Base-by-base conservation (phyloP, 2,797 vertebrate species). In the Epinephelus coioides region DNA sequence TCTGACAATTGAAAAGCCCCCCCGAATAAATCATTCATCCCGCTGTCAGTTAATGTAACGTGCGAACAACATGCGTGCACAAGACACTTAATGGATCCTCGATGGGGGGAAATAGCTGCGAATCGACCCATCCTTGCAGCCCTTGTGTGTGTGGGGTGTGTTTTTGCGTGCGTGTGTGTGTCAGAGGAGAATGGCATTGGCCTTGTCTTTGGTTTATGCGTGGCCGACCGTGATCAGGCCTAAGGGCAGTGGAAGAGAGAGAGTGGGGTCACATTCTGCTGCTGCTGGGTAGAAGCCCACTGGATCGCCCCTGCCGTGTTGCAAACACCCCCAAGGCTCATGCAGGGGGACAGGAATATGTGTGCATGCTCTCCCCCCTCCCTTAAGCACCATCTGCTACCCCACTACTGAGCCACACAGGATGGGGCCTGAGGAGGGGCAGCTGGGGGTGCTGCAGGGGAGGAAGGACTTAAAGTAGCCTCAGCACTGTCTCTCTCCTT, bases 381-480 rank as follows among this genome's bases (percentile, higher is more conserved):
- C 89, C 77, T 51, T 61, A 40, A 79, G 89, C 91, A 89, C 95
- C 95, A 95, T 95, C 94, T 95, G 95, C 90, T 92, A 81, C 86
- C 88, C 84, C 64, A 90, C 88, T 86, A 86, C 85, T 79, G 86
- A 94, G 92, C 86, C 89, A 91, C 92, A 90, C 91, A 88, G 90
- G 90, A 92, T 88, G 88, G 81, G 79, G 89, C 84, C 82, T 76
- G 82, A 84, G 90, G 89, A 89, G 83, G 81, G 79, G 90, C 86
- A 82, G 85, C 80, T 83, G 81, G 88, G 87, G 88, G 73, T 74
- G 85, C 87, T 83, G 75, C 67, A 89, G 81, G 88, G 85, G 69
- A 83, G 73, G 76, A 88, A 81, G 79, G 86, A 80, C 64, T 85
- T 74, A 60, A 83, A 89, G 86, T 85, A 82, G 84, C 78, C 83